Base-by-base conservation (phyloP, 2,888 invertebrate genomes). In the Andrena minutula region DNA sequence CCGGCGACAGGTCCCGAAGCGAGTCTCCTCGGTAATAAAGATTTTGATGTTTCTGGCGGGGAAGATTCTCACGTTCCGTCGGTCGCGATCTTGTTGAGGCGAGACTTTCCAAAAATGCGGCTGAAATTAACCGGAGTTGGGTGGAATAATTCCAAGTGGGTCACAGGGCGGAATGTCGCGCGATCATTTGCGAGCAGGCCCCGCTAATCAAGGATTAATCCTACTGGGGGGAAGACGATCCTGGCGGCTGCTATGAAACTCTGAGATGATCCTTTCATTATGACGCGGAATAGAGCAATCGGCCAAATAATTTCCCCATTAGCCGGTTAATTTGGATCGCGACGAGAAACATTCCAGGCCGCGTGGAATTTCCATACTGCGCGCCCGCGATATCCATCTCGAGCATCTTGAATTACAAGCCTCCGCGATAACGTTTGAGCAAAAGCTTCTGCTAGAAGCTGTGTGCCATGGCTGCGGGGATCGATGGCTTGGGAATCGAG, bases 261-360 rank as follows among this genome's bases (percentile, higher is more conserved):
- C 64, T 26, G 41, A 4, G 65, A 78, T 75, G 74, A 77, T 81
- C 51, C 85, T 72, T 83, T 83, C 69, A 72, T 86, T 87, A 75
- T 72, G 71, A 66, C 79, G 23, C 65, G 60, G 58, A 49, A 63
- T 35, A 58, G 63, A 74, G 56, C 64, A 75, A 74, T 76, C 76
- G 61, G 69, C 10, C 78, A 68, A 84, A 84, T 82, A 79, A 88
- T 84, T 86, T 76, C 28, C 72, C 56, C 75, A 71, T 76, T 72
- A 75, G 70, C 60, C 56, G 63, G 71, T 81, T 64, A 80, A 80
- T 80, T 78, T 73, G 68, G 66, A 73, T 83, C 83, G 65, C 69
- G 53, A 12, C 32, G 83, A 61, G 68, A 32, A 82, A 65, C 76
- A 47, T 82, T 77, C 74, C 71, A 56, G 51, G 10, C 72, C 4